phyloP scores from a whole-genome alignment of 1,140 invertebrate genomes.

The Goniozus legneri region DNA sequence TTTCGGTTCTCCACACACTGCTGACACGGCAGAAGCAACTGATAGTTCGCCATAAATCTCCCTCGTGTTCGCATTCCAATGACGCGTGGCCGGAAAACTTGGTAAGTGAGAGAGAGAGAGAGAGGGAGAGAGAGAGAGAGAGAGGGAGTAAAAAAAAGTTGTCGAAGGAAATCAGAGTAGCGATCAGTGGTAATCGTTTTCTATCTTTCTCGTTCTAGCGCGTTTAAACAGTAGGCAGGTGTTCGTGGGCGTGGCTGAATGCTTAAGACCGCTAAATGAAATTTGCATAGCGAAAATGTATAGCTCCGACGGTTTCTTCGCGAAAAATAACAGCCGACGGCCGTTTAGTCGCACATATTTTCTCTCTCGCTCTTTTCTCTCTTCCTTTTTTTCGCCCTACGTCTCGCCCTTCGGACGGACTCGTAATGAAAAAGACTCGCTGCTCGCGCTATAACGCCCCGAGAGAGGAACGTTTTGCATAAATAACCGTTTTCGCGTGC shows the following conservation, averaged over 20 bases:
- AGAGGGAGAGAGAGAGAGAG: conserved; percentile 6
- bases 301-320: conserved; percentile 13
- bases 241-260: conserved; percentile 1
- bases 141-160: background rate
- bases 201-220: background rate
- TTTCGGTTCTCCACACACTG: too few relatives aligned
- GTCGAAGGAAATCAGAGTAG: background rate
- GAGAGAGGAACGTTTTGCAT: conserved; percentile 25
- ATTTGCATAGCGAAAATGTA: conserved; percentile 28
- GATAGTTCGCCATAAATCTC: too few relatives aligned
- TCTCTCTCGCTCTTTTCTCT: background rate
- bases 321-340: conserved; percentile 24
- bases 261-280: conserved; percentile 27
- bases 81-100: too few relatives aligned
- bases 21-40: too few relatives aligned
- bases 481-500: conserved; percentile 23
- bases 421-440: conserved; percentile 15
- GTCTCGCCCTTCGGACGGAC: conserved; percentile 17
- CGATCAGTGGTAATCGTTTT: conserved; percentile 10
- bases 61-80: too few relatives aligned
- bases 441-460: conserved; percentile 16
- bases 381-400: conserved; percentile 18
- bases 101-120: background rate
- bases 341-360: conserved; percentile 14
- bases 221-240: background rate